phyloP scores from a whole-genome alignment of 2,888 invertebrate species.

The Oscheius myriophilus region DNA sequence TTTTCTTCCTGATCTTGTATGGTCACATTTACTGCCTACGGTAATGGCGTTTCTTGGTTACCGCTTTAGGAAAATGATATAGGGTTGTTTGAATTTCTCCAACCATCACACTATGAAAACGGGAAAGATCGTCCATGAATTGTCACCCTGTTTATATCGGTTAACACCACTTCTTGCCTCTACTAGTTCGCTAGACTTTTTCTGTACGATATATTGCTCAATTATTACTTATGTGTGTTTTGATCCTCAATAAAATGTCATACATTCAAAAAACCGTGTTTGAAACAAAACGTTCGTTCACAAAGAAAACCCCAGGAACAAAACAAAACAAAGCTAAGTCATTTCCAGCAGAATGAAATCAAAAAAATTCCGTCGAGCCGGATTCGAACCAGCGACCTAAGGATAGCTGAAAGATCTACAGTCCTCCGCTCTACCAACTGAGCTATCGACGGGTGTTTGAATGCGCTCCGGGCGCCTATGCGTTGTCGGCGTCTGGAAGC shows the following conservation, averaged over 20 bases:
- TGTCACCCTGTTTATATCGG: neutral
- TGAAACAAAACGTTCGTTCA: neutral
- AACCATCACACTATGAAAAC: slow-evolving; percentile 17
- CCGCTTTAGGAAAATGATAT: too few relatives aligned
- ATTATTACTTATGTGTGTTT: slow-evolving; percentile 17
- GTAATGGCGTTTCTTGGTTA: too few relatives aligned
- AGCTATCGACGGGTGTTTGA: slow-evolving; percentile 36
- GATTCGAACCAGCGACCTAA: slow-evolving; percentile 53
- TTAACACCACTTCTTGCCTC: slow-evolving; percentile 9
- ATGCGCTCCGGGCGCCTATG: too few relatives aligned
- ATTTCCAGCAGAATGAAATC: neutral
- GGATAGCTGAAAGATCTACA: slow-evolving; percentile 37
- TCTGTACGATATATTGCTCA: slow-evolving; percentile 19
- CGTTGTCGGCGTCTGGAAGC: too few relatives aligned
- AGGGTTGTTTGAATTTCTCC: neutral
- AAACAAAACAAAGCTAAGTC: too few relatives aligned
- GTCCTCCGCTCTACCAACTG: slow-evolving; percentile 50
- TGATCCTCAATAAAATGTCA: slow-evolving; percentile 25
- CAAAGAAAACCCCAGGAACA: too few relatives aligned
- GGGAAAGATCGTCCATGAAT: slow-evolving; percentile 25
- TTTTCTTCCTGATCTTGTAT: neutral
- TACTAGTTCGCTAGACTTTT: neutral
- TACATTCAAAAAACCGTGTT: neutral
- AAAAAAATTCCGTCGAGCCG: slow-evolving; percentile 44
- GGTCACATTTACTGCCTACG: too few relatives aligned